Evolutionary conservation across 2,113 vertebrate species (phyloP).

Genomic region (Pandion haliaetus): DNA sequence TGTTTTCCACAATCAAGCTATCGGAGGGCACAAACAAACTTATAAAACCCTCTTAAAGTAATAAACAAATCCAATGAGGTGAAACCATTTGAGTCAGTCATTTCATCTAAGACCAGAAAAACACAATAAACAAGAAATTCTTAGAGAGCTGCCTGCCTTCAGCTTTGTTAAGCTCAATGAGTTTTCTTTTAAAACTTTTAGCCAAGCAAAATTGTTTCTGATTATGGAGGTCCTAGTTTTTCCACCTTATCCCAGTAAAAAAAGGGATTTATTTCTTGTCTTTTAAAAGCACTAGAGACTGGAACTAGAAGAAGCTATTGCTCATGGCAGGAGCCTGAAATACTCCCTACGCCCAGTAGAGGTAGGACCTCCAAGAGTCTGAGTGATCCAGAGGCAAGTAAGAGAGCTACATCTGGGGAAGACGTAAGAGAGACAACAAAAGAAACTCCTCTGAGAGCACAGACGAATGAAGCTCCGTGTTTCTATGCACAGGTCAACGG

Average conservation of each 20-base stretch:
- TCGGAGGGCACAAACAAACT: not conserved
- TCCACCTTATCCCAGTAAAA: not conserved
- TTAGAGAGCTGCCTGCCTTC: not conserved
- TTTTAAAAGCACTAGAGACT: not conserved
- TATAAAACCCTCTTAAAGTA: not conserved
- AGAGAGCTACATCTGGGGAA: not conserved
- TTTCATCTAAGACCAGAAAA: not conserved
- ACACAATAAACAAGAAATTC: not conserved
- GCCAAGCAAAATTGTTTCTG: not conserved
- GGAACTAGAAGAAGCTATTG: not conserved
- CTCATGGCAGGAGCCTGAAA: not conserved
- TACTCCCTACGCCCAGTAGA: not conserved
- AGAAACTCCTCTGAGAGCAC: too few species aligned
- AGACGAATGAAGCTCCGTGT: not conserved
- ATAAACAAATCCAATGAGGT: not conserved
- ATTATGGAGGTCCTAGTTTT: not conserved
- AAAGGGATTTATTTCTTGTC: not conserved
- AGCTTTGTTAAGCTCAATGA: not conserved
- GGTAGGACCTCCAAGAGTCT: not conserved
- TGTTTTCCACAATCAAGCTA: not conserved
- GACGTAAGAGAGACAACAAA: not conserved
- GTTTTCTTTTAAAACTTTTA: not conserved
- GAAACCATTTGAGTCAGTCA: not conserved
- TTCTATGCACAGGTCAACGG: fast-evolving
- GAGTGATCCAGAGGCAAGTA: not conserved